A percentile compares a stretch with the other conserved stretches of the same genome.
phyloP scores from a whole-genome alignment of 2,797 vertebrate species.

The Clarias laeviceps region DNA sequence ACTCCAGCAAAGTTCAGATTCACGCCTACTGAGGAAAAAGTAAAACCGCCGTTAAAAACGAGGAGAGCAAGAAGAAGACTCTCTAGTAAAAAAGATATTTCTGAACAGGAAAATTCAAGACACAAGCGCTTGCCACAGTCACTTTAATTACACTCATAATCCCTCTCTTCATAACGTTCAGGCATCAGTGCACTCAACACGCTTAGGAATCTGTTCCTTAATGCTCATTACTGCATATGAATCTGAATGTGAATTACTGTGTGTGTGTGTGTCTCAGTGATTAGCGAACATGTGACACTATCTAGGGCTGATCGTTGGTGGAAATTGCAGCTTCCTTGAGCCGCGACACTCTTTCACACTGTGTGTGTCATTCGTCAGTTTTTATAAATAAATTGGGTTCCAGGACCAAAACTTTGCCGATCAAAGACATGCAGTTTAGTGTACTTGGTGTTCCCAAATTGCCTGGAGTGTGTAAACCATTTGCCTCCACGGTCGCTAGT shows the following conservation, averaged over 20 bases:
- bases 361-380: neutral
- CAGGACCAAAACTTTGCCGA: neutral
- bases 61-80: neutral
- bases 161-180: constrained; percentile 24
- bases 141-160: constrained; percentile 28
- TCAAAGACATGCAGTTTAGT: no score
- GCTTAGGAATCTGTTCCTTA: constrained; percentile 7
- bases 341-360: constrained; percentile 36
- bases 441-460: no score
- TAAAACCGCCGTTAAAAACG: neutral
- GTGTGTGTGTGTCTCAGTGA: neutral
- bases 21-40: constrained; percentile 21
- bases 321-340: constrained; percentile 32
- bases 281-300: neutral
- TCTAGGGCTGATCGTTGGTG: constrained; percentile 35
- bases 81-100: neutral
- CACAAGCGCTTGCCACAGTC: neutral
- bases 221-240: constrained; percentile 11
- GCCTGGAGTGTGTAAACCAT: no score
- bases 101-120: neutral
- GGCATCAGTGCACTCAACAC: constrained; percentile 13
- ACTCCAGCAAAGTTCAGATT: constrained; percentile 16
- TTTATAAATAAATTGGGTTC: neutral
- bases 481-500: no score
- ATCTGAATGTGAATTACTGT: constrained; percentile 19